Percentiles rank a stretch among this genome's conserved stretches.
Evolutionary conservation across 1,140 invertebrate genomes (phyloP).

Genomic region (Choristoneura fumiferana): DNA sequence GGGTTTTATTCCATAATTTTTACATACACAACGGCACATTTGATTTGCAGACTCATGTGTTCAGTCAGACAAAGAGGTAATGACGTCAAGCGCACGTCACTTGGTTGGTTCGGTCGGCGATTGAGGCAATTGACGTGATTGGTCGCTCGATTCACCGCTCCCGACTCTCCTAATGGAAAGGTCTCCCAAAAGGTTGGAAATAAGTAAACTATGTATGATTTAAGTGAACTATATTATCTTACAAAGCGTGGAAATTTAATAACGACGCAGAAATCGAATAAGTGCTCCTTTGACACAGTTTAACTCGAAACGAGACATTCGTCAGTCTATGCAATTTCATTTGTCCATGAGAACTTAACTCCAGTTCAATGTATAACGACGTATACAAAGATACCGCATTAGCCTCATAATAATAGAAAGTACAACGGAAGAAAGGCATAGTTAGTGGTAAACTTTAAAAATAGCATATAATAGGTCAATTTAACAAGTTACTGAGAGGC

Average conservation of each 20-base stretch:
- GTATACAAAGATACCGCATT: too few species aligned
- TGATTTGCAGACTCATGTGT: constrained; percentile 57
- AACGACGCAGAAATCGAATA: background rate
- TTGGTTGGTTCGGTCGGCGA: constrained; percentile 39
- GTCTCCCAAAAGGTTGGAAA: constrained; percentile 19
- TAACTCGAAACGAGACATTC: too few species aligned
- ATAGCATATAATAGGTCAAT: too few species aligned
- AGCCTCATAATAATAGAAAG: too few species aligned
- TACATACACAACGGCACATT: constrained; percentile 40
- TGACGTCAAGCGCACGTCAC: constrained; percentile 68
- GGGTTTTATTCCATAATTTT: constrained; percentile 16
- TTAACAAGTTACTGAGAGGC: too few species aligned
- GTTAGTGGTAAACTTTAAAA: too few species aligned
- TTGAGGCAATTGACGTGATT: constrained; percentile 73
- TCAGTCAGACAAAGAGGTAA: constrained; percentile 55
- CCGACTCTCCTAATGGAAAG: constrained; percentile 22
- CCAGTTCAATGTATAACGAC: too few species aligned
- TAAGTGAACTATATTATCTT: background rate
- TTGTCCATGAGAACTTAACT: too few species aligned
- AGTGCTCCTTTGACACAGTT: constrained; percentile 2
- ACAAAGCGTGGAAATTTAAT: constrained; percentile 4
- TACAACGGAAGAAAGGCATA: too few species aligned
- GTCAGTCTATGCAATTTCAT: too few species aligned
- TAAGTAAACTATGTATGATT: background rate
- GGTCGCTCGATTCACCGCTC: constrained; percentile 44